Base-by-base conservation (phyloP, 2,888 invertebrate species). In the Tetanocera ferruginea region DNA sequence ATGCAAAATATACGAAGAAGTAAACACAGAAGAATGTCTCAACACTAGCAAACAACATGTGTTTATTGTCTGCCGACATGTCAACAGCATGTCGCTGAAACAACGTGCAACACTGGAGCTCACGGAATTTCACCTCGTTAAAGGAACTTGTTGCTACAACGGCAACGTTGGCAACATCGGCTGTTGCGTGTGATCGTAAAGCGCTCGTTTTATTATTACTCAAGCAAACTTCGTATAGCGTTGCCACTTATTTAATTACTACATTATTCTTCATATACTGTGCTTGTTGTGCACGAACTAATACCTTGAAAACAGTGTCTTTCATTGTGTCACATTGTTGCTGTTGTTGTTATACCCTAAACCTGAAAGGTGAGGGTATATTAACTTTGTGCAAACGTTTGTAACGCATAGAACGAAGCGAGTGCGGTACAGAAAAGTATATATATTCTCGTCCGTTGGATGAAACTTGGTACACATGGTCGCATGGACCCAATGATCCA, bases 41-140 rank as follows among this genome's bases (percentile, higher is more conserved):
- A 66, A 31, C 34, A 75, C 52, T 28, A n/a, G 49, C 9, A 64
- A 52, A 37, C 51, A 51, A 67, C 67, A 75, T 67, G 66, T 67
- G 66, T 75, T 67, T 67, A 55, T 75, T 74, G 62, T 74, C 64
- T 28, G 64, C 73, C 69, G 69, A 69, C 69, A 69, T 69, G 69
- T 69, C 69, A 69, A 69, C 69, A 51, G 25, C 69, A 69, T 17
- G 49, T 14, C 9, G 9, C 25, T n/a, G 51, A 3, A 25, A 14
- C 49, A 69, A 25, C 49, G 17, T 43, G 19, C 49, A 23, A 51
- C 69, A 69, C 19, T 51, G 49, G 25, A 5, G 11, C 3, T 17
- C 60, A 60, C 23, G 60, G 17, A 60, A 60, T 23, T 60, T 60
- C 5, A 60, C 60, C 5, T 60, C 60, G 17, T 60, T 28, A 60